Evolutionary conservation across 1,140 invertebrate genomes (phyloP).

Genomic region (Drosophila simulans): DNA sequence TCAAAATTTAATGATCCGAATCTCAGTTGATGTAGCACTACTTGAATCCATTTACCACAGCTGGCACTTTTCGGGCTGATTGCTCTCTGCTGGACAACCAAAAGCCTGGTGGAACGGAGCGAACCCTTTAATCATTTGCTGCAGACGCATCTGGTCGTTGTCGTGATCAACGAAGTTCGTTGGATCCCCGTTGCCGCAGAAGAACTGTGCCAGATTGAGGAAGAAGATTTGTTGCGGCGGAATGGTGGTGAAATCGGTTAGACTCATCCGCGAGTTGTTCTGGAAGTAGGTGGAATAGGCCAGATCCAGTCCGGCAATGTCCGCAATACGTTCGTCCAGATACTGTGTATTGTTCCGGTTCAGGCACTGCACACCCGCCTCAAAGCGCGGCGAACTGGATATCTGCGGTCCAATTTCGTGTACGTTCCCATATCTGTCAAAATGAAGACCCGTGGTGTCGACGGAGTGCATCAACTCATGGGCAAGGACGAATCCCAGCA

Average conservation of each 20-base stretch:
- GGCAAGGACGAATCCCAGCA: slow-evolving; percentile 67
- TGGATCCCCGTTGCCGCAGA: slow-evolving; percentile 37
- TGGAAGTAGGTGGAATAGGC: slow-evolving; percentile 60
- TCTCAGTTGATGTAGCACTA: no score
- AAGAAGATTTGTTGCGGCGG: slow-evolving; percentile 57
- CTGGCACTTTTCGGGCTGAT: slow-evolving; percentile 40
- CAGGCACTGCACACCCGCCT: slow-evolving; percentile 42
- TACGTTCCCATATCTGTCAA: slow-evolving; percentile 47
- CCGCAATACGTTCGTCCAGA: slow-evolving; percentile 62
- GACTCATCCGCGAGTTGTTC: background rate
- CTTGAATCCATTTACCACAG: slow-evolving; percentile 45
- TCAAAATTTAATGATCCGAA: no score
- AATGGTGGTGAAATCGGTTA: slow-evolving; percentile 20
- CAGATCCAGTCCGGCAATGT: slow-evolving; percentile 57
- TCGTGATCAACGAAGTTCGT: slow-evolving; percentile 53
- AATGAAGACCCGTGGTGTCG: slow-evolving; percentile 28
- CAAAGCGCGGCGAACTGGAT: background rate
- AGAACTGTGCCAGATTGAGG: slow-evolving; percentile 71
- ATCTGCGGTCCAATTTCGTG: slow-evolving; percentile 10
- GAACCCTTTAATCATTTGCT: slow-evolving; percentile 54
- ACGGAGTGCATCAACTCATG: slow-evolving; percentile 73
- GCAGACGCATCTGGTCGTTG: slow-evolving; percentile 51
- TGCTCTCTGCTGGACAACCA: slow-evolving; percentile 14
- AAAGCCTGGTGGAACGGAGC: slow-evolving; percentile 41
- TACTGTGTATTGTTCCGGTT: slow-evolving; percentile 40